Conservation (phyloP, 2,888 invertebrate species). For the Parnassius mnemosyne region DNA sequence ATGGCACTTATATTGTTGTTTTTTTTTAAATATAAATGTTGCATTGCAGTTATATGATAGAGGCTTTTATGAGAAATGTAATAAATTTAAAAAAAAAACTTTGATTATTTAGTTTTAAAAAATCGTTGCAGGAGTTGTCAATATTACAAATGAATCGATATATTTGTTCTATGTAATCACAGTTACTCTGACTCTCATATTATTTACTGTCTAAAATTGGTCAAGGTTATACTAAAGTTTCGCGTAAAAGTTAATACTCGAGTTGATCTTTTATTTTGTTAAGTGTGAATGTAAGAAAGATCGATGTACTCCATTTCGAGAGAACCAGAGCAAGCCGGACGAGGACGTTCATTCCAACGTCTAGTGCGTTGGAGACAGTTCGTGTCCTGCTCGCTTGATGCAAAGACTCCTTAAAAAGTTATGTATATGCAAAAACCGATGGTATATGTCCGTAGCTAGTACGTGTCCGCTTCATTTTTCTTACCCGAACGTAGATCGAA, state of each 20-base stretch:
- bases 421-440: slow-evolving; percentile 21
- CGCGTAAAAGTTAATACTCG: background rate
- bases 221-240: background rate
- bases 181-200: too few relatives aligned
- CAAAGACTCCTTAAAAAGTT: too few relatives aligned
- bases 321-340: background rate
- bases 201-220: background rate
- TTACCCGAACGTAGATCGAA: slow-evolving; percentile 32
- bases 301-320: background rate
- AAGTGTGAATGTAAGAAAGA: background rate
- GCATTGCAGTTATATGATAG: too few relatives aligned
- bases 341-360: background rate
- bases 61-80: too few relatives aligned
- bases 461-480: slow-evolving; percentile 67
- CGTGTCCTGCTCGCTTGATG: background rate
- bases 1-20: too few relatives aligned
- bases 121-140: too few relatives aligned
- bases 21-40: too few relatives aligned
- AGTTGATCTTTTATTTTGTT: background rate
- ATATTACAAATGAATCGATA: too few relatives aligned
- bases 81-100: too few relatives aligned
- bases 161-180: too few relatives aligned
- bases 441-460: slow-evolving; percentile 63
- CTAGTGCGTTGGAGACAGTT: background rate
- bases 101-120: too few relatives aligned